Conservation (phyloP, 2,797 vertebrate genomes). For the Phoxinus dragarum region DNA sequence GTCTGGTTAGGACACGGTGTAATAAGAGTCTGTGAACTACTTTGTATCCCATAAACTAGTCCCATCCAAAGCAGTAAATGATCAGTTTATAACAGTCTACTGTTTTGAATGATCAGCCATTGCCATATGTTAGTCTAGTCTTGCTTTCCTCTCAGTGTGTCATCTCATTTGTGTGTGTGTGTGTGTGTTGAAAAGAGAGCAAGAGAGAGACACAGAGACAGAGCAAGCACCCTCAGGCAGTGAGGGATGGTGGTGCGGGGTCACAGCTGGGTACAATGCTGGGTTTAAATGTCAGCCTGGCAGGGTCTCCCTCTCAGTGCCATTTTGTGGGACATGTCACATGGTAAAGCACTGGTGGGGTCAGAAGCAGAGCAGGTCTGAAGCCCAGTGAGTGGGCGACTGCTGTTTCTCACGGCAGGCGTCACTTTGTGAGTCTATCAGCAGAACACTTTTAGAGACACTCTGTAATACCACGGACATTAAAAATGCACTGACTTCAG, state of each 20-base stretch:
- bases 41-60: not conserved
- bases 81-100: not conserved
- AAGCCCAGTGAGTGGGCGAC: constrained; percentile 19
- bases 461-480: constrained; percentile 9
- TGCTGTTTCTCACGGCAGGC: constrained; percentile 34
- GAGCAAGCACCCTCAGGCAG: constrained; percentile 47
- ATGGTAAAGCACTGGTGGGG: constrained; percentile 30
- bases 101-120: not conserved
- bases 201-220: constrained; percentile 40
- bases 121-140: constrained; percentile 28
- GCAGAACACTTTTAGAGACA: constrained; percentile 23
- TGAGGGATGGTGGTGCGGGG: constrained; percentile 53
- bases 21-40: not conserved
- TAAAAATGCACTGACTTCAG: constrained; percentile 18
- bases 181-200: constrained; percentile 42
- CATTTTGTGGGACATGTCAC: constrained; percentile 67
- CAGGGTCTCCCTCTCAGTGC: constrained; percentile 69
- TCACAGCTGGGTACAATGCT: constrained; percentile 79
- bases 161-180: constrained; percentile 21
- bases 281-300: constrained; percentile 81
- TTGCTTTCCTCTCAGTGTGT: constrained; percentile 1
- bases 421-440: constrained; percentile 40
- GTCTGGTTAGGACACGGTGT: too few species aligned
- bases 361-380: constrained; percentile 36
- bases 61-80: not conserved